Evolutionary conservation across 2,797 vertebrate species (phyloP).

Genomic region (Parauchenoglanis punctatus): DNA sequence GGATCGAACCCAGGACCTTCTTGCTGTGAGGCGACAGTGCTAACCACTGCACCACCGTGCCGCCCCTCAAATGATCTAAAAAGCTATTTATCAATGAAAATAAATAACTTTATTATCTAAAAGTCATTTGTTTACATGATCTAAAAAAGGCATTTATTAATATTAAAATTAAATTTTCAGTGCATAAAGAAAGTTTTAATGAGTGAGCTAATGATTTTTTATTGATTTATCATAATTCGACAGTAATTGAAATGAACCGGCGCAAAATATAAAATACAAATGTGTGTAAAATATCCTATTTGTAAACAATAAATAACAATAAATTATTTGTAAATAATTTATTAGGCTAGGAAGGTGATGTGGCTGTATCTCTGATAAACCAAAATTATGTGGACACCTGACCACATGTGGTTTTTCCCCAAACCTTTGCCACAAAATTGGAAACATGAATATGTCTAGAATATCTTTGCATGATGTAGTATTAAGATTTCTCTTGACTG

Average conservation of each 20-base stretch:
- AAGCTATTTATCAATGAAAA: background rate
- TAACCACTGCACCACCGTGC: too few relatives aligned
- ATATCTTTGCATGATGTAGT: background rate
- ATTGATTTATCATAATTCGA: background rate
- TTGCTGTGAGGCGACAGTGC: too few relatives aligned
- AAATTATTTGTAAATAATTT: too few relatives aligned
- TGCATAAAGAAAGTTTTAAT: background rate
- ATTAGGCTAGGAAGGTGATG: background rate
- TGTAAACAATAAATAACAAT: too few relatives aligned
- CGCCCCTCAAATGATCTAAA: background rate
- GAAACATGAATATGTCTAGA: too few relatives aligned
- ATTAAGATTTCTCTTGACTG: background rate
- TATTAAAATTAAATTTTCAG: background rate
- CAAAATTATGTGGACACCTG: background rate
- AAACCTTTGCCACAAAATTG: background rate
- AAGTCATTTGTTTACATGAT: background rate
- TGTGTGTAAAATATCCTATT: too few relatives aligned
- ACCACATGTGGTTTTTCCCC: background rate
- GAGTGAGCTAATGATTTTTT: background rate
- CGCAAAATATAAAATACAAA: too few relatives aligned
- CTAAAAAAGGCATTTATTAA: background rate
- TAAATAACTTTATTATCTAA: background rate
- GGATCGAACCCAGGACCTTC: too few relatives aligned
- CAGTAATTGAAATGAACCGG: background rate
- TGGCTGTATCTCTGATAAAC: background rate